phyloP scores from a whole-genome alignment of 2,888 invertebrate genomes.

The Nebria salina region DNA sequence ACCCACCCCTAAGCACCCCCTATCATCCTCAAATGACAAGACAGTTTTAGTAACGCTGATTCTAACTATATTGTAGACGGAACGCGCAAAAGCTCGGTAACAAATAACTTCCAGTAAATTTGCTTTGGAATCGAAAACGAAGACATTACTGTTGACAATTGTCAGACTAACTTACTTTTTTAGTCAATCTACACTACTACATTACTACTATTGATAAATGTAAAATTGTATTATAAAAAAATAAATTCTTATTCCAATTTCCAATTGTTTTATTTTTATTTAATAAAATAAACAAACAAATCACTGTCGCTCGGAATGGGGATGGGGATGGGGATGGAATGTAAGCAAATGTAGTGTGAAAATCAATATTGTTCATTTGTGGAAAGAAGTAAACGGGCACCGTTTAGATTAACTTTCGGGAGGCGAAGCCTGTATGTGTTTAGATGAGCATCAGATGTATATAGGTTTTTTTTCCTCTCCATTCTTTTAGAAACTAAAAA shows the following conservation, averaged over 20 bases:
- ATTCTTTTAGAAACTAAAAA: neutral
- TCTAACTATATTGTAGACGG: neutral
- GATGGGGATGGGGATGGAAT: neutral
- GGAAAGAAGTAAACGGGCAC: neutral
- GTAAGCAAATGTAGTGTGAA: conserved; percentile 1
- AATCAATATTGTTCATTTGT: neutral
- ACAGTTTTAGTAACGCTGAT: conserved; percentile 29
- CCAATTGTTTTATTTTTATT: neutral
- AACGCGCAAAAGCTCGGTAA: neutral
- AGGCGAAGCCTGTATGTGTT: neutral
- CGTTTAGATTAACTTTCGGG: neutral
- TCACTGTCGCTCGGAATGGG: neutral
- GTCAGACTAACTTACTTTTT: neutral
- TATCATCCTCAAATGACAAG: neutral
- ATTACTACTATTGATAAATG: too few relatives aligned
- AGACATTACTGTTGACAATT: neutral
- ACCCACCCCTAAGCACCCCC: neutral
- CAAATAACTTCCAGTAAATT: conserved; percentile 43
- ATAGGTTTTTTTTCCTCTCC: neutral
- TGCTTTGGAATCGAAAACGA: conserved; percentile 36
- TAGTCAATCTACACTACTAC: too few relatives aligned
- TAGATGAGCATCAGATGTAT: neutral
- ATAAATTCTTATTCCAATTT: too few relatives aligned
- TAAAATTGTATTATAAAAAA: too few relatives aligned
- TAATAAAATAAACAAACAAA: neutral